Conservation (phyloP, 2,797 vertebrate genomes). For the Chaenodraco wilsoni region DNA sequence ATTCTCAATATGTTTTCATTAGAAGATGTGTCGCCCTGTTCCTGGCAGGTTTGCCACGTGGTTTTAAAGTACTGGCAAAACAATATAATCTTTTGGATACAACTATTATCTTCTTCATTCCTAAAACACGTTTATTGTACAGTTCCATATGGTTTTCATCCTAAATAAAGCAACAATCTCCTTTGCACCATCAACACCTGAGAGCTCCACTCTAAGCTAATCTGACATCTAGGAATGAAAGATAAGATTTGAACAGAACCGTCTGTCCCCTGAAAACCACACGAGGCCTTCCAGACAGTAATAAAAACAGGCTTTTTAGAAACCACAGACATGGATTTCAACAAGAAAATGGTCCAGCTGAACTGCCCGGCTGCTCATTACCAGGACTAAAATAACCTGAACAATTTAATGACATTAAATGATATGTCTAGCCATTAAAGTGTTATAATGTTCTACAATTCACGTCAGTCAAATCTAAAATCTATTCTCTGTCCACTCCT, state of each 20-base stretch:
- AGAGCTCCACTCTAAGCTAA: slow-evolving; percentile 20
- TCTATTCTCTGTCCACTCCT: slow-evolving; percentile 6
- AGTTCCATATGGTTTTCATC: slow-evolving; percentile 25
- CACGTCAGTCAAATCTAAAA: slow-evolving; percentile 25
- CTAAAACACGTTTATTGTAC: slow-evolving; percentile 16
- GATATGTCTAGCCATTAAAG: slow-evolving; percentile 30
- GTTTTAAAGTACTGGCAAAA: slow-evolving; percentile 11
- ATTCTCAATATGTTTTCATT: neutral
- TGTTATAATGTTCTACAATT: slow-evolving; percentile 25
- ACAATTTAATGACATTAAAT: slow-evolving; percentile 49
- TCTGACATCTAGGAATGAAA: slow-evolving; percentile 46
- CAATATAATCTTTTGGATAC: slow-evolving; percentile 17
- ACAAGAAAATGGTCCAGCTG: slow-evolving; percentile 49
- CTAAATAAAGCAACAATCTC: slow-evolving; percentile 18
- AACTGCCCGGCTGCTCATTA: slow-evolving; percentile 39
- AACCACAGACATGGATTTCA: slow-evolving; percentile 58
- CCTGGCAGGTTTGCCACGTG: slow-evolving; percentile 3
- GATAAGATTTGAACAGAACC: slow-evolving; percentile 57
- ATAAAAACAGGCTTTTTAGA: slow-evolving; percentile 62
- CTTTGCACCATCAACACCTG: slow-evolving; percentile 16
- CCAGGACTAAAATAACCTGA: slow-evolving; percentile 47
- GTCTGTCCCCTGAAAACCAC: slow-evolving; percentile 41
- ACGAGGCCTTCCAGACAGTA: slow-evolving; percentile 43
- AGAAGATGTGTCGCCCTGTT: neutral
- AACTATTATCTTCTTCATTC: slow-evolving; percentile 14